Evolutionary conservation across 35 echinoderm and acorn worm species (phyloP).

Genomic region (Ophiothrix spiculata): DNA sequence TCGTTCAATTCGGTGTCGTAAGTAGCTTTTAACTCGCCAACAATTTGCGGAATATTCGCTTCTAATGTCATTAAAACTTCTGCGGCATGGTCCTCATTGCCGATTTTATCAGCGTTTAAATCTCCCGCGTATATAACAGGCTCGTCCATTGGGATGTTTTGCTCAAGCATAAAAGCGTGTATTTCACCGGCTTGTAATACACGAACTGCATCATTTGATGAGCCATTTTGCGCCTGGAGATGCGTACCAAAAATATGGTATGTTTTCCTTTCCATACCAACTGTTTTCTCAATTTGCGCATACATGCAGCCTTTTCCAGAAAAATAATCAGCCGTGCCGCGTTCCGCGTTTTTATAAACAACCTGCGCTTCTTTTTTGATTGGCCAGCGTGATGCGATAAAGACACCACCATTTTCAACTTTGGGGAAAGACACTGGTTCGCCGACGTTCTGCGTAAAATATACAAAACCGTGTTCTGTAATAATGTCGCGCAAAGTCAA

Average conservation of each 20-base stretch:
- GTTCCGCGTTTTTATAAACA: conserved; percentile 50
- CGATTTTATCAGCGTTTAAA: conserved; percentile 66
- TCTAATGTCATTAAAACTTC: conserved; percentile 57
- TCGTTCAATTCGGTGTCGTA: conserved; percentile 73
- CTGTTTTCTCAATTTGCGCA: conserved; percentile 76
- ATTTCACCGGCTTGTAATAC: conserved; percentile 73
- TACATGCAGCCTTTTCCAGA: conserved; percentile 89
- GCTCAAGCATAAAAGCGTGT: conserved; percentile 47
- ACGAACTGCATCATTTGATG: conserved; percentile 39
- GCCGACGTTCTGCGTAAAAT: conserved; percentile 74
- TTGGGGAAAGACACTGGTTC: conserved; percentile 36
- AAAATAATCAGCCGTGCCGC: conserved; percentile 48
- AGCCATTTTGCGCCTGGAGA: conserved; percentile 47
- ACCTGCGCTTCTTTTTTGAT: conserved; percentile 56
- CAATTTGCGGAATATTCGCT: conserved; percentile 38
- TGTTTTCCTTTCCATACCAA: conserved; percentile 34
- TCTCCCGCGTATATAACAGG: conserved; percentile 92
- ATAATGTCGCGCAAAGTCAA: conserved; percentile 78
- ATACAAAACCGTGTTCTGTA: conserved; percentile 63
- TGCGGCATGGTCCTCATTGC: conserved; percentile 37
- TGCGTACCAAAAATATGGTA: conserved; percentile 93
- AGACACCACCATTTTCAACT: conserved; percentile 87
- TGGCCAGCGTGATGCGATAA: conserved; percentile 88
- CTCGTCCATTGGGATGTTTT: conserved; percentile 61
- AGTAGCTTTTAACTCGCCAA: conserved; percentile 48